Evolutionary conservation across 1,140 invertebrate genomes (phyloP), one percentile per base, ranked within the genome.

Genomic region (Lordiphosa mommai): DNA sequence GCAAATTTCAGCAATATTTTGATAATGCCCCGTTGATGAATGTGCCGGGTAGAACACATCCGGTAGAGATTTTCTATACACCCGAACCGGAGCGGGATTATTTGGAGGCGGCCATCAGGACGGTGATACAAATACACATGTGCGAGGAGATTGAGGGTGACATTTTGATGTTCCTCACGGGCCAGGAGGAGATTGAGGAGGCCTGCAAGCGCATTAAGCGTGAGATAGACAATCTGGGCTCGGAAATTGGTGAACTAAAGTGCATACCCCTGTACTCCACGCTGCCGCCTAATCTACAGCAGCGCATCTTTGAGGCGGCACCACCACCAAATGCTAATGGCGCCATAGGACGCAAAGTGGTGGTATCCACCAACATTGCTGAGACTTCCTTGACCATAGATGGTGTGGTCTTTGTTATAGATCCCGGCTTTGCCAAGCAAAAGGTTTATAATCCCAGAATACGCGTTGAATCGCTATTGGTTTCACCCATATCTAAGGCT

Each of bases 371-470:
- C 0, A 99, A 99, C 88, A 99, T 99, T 72, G 99, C 99, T 0
- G 99, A 99, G 91, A 99, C 99, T 0, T 99, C 98, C 0, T 90
- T 99, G 3, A 99, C 99, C 1, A 99, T 99, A 80, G 99, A 99
- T 88, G 99, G 99, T 55, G 98, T 99, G n/a, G 98, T 99, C 4
- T 99, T 99, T 91, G 99, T 99, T 1, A 99, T 99, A 86, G 99
- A 99, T 91, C 98, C 99, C n/a, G 99, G 99, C 9, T 99, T 99
- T 92, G 97, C 98, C 0, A 99, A 99, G 89, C 99, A 99, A 89
- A 99, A 99, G 91, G 95, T 99, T 0, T 99, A 99, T 88, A 99
- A 99, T 91, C 98, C 98, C 7, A 92, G 97, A 76, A 98, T 99
- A 80, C 92, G 99, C 61, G 98, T 99, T 2, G 99, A 99, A 89